Conservation (phyloP, 1,140 invertebrate genomes). For the Aphidius ervi region DNA sequence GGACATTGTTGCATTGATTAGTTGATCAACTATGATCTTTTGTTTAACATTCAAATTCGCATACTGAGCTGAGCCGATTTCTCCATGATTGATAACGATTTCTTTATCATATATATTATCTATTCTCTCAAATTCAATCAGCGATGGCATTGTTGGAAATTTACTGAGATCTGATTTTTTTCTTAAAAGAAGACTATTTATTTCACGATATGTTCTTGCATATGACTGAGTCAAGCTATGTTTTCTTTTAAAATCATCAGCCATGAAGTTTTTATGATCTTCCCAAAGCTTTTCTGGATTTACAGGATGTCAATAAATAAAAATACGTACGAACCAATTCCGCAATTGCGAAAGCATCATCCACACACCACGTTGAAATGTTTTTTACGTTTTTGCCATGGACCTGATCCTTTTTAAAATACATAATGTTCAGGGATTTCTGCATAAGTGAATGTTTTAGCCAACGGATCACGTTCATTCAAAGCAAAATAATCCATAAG, state of each 20-base stretch:
- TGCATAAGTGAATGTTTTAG: constrained; percentile 1
- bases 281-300: constrained; percentile 19
- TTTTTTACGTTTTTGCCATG: constrained; percentile 10
- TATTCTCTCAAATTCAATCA: constrained; percentile 7
- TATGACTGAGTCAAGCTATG: not conserved
- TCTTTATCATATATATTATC: not conserved
- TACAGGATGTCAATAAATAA: constrained; percentile 16
- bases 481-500: constrained; percentile 13
- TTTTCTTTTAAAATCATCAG: constrained; percentile 12
- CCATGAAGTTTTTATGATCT: constrained; percentile 15
- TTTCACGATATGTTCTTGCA: constrained; percentile 13
- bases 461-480: constrained; percentile 12
- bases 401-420: constrained; percentile 1
- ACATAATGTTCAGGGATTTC: constrained; percentile 9
- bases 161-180: constrained; percentile 10
- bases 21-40: constrained; percentile 10
- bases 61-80: constrained; percentile 12
- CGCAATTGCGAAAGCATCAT: constrained; percentile 20
- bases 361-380: constrained; percentile 15
- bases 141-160: constrained; percentile 1
- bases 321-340: constrained; percentile 17
- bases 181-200: constrained; percentile 9
- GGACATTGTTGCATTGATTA: not conserved
- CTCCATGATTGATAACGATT: not conserved
- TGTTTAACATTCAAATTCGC: constrained; percentile 15